Percentiles rank a stretch among this genome's conserved stretches.
Conservation (phyloP, 2,888 invertebrate genomes). For the Penaeus monodon region DNA sequence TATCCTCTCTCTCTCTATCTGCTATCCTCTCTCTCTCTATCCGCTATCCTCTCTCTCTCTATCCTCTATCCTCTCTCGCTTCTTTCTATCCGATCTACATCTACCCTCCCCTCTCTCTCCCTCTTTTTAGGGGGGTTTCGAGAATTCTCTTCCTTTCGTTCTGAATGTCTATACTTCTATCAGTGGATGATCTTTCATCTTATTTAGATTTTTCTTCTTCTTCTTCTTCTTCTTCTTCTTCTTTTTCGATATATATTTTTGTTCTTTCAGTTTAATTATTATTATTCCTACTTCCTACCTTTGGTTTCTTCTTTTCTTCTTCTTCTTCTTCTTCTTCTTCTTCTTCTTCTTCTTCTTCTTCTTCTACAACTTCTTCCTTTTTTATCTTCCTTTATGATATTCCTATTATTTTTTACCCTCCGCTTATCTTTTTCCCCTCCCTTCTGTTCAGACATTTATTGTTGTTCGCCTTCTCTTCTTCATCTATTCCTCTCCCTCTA, state of each 20-base stretch:
- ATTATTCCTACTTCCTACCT: no score
- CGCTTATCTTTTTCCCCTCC: not conserved
- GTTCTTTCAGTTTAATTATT: no score
- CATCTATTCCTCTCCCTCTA: not conserved
- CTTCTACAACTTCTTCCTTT: not conserved
- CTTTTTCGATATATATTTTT: not conserved
- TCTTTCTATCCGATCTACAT: not conserved
- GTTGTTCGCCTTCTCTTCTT: not conserved
- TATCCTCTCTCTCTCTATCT: not conserved
- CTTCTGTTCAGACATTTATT: not conserved
- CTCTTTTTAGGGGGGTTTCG: not conserved
- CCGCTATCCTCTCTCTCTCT: no score
- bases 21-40: not conserved
- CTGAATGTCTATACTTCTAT: no score
- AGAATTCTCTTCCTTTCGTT: not conserved
- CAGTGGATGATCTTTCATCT: no score
- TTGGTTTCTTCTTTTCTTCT: no score
- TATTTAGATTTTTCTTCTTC: no score
- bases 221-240: not conserved
- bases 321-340: slow-evolving; percentile 1
- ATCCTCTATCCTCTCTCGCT: not conserved
- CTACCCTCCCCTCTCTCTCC: not conserved
- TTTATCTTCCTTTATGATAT: not conserved
- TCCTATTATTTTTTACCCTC: not conserved
- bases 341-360: not conserved